These are phyloP conservation scores for Anneissia japonica DNA, from an alignment of 35 echinoderm and acorn worm species.

Conservation along the genomic window DNA sequence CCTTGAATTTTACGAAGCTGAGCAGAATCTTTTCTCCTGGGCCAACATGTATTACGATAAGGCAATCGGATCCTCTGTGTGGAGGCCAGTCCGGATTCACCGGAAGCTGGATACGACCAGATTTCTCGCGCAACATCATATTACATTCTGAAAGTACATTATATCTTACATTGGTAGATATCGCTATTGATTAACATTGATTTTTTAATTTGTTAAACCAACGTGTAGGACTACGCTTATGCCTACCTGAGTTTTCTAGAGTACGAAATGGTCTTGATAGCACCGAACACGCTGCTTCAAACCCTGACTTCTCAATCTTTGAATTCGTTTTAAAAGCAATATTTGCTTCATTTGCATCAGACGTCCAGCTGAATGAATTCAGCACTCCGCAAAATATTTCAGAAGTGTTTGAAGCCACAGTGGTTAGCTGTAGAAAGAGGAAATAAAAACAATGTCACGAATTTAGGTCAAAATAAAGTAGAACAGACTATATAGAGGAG, in stretches of 20 bases:
- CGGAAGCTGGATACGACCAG: neutral
- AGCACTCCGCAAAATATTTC: neutral
- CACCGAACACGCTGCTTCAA: neutral
- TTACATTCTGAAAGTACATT: constrained; percentile 9
- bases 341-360: constrained; percentile 2
- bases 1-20: neutral
- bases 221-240: too few species aligned
- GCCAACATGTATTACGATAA: neutral
- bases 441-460: too few species aligned
- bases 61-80: neutral
- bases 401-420: neutral
- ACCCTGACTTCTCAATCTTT: neutral
- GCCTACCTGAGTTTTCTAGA: neutral
- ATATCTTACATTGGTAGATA: too few species aligned
- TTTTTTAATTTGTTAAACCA: too few species aligned
- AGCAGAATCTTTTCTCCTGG: neutral
- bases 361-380: constrained; percentile 2
- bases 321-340: neutral
- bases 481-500: too few species aligned
- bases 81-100: constrained; percentile 2
- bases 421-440: neutral
- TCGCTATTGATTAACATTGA: too few species aligned
- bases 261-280: neutral
- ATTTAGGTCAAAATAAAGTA: too few species aligned
- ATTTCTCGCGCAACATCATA: neutral